phyloP scores from a whole-genome alignment of 2,797 vertebrate species.

The Mormyrops boulengeri region DNA sequence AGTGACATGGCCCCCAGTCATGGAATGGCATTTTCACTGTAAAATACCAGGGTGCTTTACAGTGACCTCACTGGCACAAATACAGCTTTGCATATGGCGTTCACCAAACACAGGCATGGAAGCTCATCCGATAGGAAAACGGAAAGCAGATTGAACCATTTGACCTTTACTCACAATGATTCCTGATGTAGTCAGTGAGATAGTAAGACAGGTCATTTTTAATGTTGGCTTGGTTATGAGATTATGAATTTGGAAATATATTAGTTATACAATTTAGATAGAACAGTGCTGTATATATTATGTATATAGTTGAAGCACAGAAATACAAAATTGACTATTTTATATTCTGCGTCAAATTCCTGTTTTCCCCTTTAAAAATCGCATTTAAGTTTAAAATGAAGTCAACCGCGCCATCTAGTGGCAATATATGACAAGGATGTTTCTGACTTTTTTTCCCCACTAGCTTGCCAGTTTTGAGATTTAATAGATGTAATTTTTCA shows the following conservation, averaged over 20 bases:
- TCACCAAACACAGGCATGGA: neutral
- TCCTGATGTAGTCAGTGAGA: neutral
- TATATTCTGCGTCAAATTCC: neutral
- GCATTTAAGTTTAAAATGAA: neutral
- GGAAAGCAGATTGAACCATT: neutral
- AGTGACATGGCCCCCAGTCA: neutral
- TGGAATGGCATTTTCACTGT: neutral
- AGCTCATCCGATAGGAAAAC: neutral
- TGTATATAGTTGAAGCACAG: neutral
- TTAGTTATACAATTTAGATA: neutral
- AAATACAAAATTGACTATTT: neutral
- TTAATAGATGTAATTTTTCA: neutral
- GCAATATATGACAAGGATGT: neutral
- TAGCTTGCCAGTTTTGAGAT: neutral
- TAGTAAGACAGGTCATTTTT: too few species aligned
- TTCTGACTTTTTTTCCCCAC: neutral
- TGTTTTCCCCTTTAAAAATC: neutral
- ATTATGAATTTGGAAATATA: neutral
- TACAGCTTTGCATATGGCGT: conserved; percentile 19
- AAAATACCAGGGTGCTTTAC: conserved; percentile 7
- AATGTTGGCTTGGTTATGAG: neutral
- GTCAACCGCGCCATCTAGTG: conserved; percentile 14
- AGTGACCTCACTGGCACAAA: conserved; percentile 26
- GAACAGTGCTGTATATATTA: neutral
- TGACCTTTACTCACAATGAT: neutral